phyloP scores from a whole-genome alignment of 2,797 vertebrate species.

The Rhynchotus rufescens region DNA sequence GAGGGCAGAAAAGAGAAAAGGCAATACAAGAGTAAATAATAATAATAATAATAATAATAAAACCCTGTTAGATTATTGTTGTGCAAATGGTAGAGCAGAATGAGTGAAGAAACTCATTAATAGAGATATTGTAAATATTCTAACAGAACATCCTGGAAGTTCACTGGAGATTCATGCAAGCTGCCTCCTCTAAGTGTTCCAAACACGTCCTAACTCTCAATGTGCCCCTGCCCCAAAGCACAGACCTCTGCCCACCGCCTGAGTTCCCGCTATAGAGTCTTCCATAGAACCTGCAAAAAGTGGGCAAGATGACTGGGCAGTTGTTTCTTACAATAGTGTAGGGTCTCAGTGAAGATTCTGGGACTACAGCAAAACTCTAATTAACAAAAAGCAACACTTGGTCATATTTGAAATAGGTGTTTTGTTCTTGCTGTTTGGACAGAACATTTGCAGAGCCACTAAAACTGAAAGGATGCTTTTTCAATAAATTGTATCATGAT shows the following conservation, averaged over 20 bases:
- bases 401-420: background rate
- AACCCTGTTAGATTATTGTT: background rate
- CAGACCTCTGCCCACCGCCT: rapidly evolving
- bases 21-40: background rate
- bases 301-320: rapidly evolving
- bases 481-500: background rate
- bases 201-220: rapidly evolving
- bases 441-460: background rate
- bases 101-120: background rate
- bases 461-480: background rate
- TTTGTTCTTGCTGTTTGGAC: background rate
- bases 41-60: no score
- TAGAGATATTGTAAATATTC: background rate
- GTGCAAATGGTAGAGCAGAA: rapidly evolving
- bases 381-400: background rate
- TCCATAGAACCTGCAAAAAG: rapidly evolving
- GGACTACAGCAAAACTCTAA: background rate
- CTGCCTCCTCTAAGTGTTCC: rapidly evolving
- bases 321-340: background rate
- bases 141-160: background rate
- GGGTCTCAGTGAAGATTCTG: background rate
- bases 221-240: background rate
- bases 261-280: rapidly evolving
- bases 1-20: background rate
- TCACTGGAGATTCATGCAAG: background rate